Conservation (phyloP, 2,113 vertebrate species). For the Embiotoca jacksoni region DNA sequence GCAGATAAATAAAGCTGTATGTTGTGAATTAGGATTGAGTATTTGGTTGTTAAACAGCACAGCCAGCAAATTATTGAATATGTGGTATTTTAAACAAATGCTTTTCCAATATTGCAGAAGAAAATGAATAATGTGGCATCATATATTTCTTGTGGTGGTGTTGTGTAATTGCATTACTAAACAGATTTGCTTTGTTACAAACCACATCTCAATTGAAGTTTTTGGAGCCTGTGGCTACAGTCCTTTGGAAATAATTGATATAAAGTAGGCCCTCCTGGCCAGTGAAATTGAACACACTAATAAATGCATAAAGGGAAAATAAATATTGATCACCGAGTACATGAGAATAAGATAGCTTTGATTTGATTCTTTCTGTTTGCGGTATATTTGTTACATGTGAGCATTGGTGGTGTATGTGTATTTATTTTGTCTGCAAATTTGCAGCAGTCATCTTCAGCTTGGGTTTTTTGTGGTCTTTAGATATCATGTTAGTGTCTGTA, state of each 20-base stretch:
- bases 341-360: conserved; percentile 64
- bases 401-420: conserved; percentile 8
- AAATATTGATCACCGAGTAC: conserved; percentile 71
- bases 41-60: conserved; percentile 47
- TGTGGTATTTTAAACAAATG: conserved; percentile 62
- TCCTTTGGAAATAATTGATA: conserved; percentile 74
- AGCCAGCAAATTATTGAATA: conserved; percentile 62
- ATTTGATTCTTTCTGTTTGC: conserved; percentile 70
- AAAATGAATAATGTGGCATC: conserved; percentile 71
- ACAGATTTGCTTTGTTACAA: conserved; percentile 69
- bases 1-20: conserved; percentile 44
- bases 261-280: conserved; percentile 64
- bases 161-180: conserved; percentile 67
- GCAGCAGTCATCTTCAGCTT: conserved; percentile 8
- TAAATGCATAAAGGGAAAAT: conserved; percentile 75
- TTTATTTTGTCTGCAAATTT: conserved; percentile 45
- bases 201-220: conserved; percentile 73
- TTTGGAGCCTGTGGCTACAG: conserved; percentile 63
- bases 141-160: conserved; percentile 60
- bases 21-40: conserved; percentile 40
- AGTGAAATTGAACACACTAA: conserved; percentile 68
- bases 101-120: conserved; percentile 70
- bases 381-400: conserved; percentile 31
- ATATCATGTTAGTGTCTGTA: conserved; percentile 33
- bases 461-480: conserved; percentile 32